A percentile compares a stretch with the other conserved stretches of the same genome.
Conservation (phyloP, 2,113 vertebrate species). For the Albula goreensis region DNA sequence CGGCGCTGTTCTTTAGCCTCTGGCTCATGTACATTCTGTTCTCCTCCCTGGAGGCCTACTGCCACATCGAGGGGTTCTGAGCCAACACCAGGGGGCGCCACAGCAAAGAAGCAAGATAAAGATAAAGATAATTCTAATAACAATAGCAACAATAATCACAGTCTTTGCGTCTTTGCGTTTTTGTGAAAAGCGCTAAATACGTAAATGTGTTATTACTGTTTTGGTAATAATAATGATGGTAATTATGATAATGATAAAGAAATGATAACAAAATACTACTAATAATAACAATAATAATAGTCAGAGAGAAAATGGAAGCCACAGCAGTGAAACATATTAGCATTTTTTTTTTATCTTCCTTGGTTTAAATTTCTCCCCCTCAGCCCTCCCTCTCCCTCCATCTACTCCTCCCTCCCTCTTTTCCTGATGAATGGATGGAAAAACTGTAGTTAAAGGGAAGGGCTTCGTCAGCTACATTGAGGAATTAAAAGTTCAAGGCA, state of each 20-base stretch:
- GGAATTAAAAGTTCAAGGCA: not conserved
- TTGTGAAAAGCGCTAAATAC: too few species aligned
- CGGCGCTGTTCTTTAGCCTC: conserved; percentile 89
- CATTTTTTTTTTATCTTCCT: not conserved
- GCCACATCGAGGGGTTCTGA: conserved; percentile 98
- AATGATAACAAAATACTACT: too few species aligned
- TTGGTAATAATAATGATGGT: not conserved
- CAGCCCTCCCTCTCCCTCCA: not conserved
- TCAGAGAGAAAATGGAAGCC: not conserved
- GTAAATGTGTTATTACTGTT: too few species aligned
- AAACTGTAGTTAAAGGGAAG: conserved; percentile 44
- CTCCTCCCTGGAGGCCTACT: conserved; percentile 99
- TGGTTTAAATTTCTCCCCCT: not conserved
- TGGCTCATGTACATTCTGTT: conserved; percentile 99
- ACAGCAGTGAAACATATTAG: not conserved
- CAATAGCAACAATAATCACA: too few species aligned
- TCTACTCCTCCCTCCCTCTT: not conserved
- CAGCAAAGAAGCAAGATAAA: not conserved
- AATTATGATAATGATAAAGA: not conserved
- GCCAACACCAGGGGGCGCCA: conserved; percentile 51
- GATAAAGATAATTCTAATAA: not conserved
- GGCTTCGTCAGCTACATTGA: not conserved
- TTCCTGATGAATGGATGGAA: not conserved
- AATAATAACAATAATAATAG: too few species aligned
- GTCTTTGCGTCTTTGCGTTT: too few species aligned